Evolutionary conservation across 2,797 vertebrate genomes (phyloP), one percentile per base, ranked within the genome.

Genomic region (Cryptoprocta ferox): DNA sequence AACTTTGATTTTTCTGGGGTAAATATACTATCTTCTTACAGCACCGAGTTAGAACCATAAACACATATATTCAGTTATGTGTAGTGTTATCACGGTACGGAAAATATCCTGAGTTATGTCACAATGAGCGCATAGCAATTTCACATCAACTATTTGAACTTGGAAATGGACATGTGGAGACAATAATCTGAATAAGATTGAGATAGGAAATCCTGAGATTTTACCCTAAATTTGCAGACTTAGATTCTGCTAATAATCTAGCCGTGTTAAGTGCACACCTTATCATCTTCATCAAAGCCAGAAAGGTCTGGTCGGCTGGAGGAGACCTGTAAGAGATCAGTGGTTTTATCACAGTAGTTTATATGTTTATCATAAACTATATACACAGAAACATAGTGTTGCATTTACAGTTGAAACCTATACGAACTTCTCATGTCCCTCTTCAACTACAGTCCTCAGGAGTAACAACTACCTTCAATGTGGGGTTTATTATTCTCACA

Each of bases 201-300:
- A 91, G 39, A 63, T 10, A 28, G 21, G 26, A 88, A 76, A 61
- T 50, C 50, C 42, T 88, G 86, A 91, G 48, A 68, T 93, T 63
- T 81, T 21, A 50, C n/a, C 39, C 68, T 71, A 79, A 94, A 42
- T 88, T 91, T 70, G n/a, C 45, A 79, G 70, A 91, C 11, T 79
- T 19, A 56, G 28, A 83, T n/a, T 42, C 45, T 71, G 37, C 42
- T 71, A 12, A 50, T 50, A 59, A 50, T 13, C 70, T 35, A 63
- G 65, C 14, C 78, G 83, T 24, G 32, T 37, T 0, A 0, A 78
- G 70, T 65, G 42, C 98, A 30, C 24, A 99, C 98, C 98, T 99
- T 99, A 42, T 99, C 99, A 97, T 99, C 99, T 95, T 99, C 99
- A 30, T 99, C 99, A 85, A 99, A 99, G 32, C 98, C 99, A 90